phyloP scores from a whole-genome alignment of 2,797 vertebrate species.

The Argya squamiceps region DNA sequence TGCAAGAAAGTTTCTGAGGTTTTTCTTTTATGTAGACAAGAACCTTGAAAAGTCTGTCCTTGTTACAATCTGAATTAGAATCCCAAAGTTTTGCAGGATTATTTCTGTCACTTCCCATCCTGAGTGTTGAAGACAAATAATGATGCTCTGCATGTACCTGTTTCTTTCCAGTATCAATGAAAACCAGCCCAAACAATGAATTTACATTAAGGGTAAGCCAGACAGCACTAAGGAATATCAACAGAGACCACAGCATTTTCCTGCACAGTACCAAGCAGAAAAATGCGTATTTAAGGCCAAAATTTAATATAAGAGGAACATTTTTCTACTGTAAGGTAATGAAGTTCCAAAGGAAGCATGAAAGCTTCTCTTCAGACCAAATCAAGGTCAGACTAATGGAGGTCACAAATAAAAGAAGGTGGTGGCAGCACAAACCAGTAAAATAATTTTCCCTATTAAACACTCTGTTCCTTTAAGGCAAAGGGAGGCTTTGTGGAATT shows the following conservation, averaged over 20 bases:
- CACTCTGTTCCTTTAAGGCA: background rate
- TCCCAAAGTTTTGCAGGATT: background rate
- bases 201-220: background rate
- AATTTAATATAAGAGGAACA: background rate
- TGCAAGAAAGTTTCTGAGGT: background rate
- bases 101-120: background rate
- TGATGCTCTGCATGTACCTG: background rate
- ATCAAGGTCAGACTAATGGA: background rate
- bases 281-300: background rate
- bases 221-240: background rate
- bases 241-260: background rate
- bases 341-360: background rate
- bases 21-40: background rate
- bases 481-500: background rate
- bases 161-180: background rate
- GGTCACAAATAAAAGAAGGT: background rate
- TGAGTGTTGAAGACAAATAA: background rate
- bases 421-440: background rate
- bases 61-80: background rate
- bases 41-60: background rate
- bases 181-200: background rate
- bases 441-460: background rate
- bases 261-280: background rate
- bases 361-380: background rate
- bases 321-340: background rate